Base-by-base conservation (phyloP, 2,113 vertebrate genomes). In the Synodontis membranacea region DNA sequence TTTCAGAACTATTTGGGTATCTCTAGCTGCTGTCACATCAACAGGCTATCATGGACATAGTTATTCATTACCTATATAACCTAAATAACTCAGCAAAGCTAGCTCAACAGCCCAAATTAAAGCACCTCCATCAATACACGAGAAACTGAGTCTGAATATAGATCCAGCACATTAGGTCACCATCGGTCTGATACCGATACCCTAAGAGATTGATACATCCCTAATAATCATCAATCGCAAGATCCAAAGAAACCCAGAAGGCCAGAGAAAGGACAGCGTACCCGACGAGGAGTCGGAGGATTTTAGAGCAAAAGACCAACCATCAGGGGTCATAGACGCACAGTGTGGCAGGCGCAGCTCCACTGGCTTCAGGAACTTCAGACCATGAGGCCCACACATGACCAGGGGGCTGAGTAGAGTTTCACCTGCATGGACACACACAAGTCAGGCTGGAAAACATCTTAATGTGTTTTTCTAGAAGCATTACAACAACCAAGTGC, bases 241-340 rank as follows among this genome's bases (percentile, higher is more conserved):
- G 84, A 86, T 92, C 78, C 83, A 80, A 83, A 90, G 91, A 96
- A 96, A 96, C 94, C 96, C 94, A 72, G 94, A 94, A 97, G 96
- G 96, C 97, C 96, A 98, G 96, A 96, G 96, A 95, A 96, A 97
- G 96, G 96, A 97, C 96, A 97, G 97, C 97, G 92, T 99, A 99
- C 98, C 98, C 97, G 97, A 98, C 97, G 97, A 98, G 96, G 98
- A 98, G 97, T 99, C 98, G 96, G 98, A 99, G 96, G 97, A 99
- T 99, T 99, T 99, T 97, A 99, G 98, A 99, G 98, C 98, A 98
- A 99, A 99, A 98, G 98, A 99, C 98, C 98, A 99, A 99, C 98
- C 97, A 97, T 99, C 98, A 97, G 98, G 98, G 95, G 97, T 99
- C 98, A 99, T 99, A 93, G 98, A 98, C 96, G 98, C 98, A 98